These are phyloP conservation scores for Lasius fuliginosus DNA, from an alignment of 2,888 invertebrate species.

Conservation along the genomic window DNA sequence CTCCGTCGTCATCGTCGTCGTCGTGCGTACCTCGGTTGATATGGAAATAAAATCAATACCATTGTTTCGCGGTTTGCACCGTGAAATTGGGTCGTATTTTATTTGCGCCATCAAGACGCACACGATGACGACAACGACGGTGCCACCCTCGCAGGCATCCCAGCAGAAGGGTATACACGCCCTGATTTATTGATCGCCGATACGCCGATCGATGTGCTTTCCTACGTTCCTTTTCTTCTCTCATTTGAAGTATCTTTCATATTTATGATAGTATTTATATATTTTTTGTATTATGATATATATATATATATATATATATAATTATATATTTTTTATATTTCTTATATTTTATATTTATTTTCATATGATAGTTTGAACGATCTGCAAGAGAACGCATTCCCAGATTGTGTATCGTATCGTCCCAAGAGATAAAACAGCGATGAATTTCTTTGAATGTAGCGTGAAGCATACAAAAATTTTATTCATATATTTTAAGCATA, in stretches of 20 bases:
- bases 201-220: constrained; percentile 60
- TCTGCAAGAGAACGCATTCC: neutral
- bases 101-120: constrained; percentile 68
- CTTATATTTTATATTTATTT: no score
- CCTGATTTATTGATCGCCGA: constrained; percentile 74
- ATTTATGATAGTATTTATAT: no score
- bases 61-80: constrained; percentile 85
- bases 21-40: constrained; percentile 74
- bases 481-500: neutral
- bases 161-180: constrained; percentile 63
- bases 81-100: constrained; percentile 82
- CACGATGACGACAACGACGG: constrained; percentile 50
- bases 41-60: constrained; percentile 86
- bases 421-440: neutral
- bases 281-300: no score
- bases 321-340: no score
- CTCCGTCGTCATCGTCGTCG: constrained; percentile 55
- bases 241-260: constrained; percentile 7
- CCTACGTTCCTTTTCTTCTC: constrained; percentile 1
- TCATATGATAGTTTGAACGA: neutral
- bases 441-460: neutral
- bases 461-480: neutral
- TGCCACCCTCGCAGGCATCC: constrained; percentile 44
- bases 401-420: constrained; percentile 10
- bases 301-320: no score